Evolutionary conservation across 1,140 invertebrate genomes (phyloP), one percentile per base, ranked within the genome.

Genomic region (Lordiphosa clarofinis): DNA sequence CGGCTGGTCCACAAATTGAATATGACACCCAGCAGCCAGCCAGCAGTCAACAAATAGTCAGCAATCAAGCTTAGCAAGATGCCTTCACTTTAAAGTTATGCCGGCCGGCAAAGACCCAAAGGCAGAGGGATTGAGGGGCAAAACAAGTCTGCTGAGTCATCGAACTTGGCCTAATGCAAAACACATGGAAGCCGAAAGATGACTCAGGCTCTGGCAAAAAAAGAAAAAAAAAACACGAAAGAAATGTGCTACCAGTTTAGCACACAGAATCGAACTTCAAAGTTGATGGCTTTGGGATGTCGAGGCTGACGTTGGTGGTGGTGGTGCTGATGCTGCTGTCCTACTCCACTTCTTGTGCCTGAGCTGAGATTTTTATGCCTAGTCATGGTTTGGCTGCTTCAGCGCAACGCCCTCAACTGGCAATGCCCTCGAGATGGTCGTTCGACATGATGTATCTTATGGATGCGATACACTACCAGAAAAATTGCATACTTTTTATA

Each of bases 151-250:
- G 75, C 76, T 81, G 82, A 81, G 75, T 81, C 75, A 81, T 81
- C 75, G 75, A 81, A 81, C 76, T 82, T 81, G 76, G 75, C 71
- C 71, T 75, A 82, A 82, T 81, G 75, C 75, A 75, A 81, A 81
- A 71, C 58, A 63, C 46, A 66, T 31, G 49, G 46, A 59, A 74
- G 70, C 50, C 44, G 13, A 66, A 47, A 40, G 62, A 79, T 79
- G 75, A 79, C 75, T 79, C 75, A 79, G 28, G 65, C 65, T 71
- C 52, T 61, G 66, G 61, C 65, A 60, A 79, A 67, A 56, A 64
- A 64, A 35, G 24, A n/a, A 43, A 40, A 15, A 31, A 49, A 38
- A 28, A 21, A 38, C 4, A 7, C 21, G 19, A 44, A 54, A 49
- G 57, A 28, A 81, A 81, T 81, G 70, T 79, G 75, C 76, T 79